phyloP scores from a whole-genome alignment of 1,140 invertebrate genomes.

The Nautilus pompilius region DNA sequence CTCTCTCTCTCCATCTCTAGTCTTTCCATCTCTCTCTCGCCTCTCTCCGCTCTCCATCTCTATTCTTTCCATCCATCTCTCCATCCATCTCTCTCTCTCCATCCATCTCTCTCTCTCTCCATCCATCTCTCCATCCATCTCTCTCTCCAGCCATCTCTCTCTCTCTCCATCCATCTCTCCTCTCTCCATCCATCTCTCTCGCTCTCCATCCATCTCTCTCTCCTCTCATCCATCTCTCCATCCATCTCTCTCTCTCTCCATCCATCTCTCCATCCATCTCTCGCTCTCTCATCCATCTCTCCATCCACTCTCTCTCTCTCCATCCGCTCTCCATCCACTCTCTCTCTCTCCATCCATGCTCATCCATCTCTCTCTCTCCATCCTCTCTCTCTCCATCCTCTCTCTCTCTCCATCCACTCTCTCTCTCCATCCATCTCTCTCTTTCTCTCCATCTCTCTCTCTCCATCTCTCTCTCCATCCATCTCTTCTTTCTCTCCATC shows the following conservation, averaged over 20 bases:
- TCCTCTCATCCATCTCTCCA: background rate
- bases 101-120: background rate
- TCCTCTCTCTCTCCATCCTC: background rate
- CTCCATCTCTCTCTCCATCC: background rate
- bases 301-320: background rate
- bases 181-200: background rate
- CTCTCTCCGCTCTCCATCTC: background rate
- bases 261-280: background rate
- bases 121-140: background rate
- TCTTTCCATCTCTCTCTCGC: background rate
- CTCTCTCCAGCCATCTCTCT: background rate
- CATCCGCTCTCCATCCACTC: background rate
- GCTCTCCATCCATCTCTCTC: background rate
- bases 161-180: background rate
- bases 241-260: background rate
- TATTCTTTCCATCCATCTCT: background rate
- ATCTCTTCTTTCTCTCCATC: conserved; percentile 3
- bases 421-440: conserved; percentile 6
- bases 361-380: background rate
- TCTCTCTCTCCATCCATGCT: background rate
- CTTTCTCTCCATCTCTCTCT: no score
- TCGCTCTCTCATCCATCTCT: background rate
- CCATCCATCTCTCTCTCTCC: background rate
- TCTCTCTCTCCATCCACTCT: background rate
- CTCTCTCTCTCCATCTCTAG: background rate